Percentiles rank a stretch among this genome's conserved stretches.
phyloP scores from a whole-genome alignment of 2,113 vertebrate genomes.

The Nycticebus coucang region DNA sequence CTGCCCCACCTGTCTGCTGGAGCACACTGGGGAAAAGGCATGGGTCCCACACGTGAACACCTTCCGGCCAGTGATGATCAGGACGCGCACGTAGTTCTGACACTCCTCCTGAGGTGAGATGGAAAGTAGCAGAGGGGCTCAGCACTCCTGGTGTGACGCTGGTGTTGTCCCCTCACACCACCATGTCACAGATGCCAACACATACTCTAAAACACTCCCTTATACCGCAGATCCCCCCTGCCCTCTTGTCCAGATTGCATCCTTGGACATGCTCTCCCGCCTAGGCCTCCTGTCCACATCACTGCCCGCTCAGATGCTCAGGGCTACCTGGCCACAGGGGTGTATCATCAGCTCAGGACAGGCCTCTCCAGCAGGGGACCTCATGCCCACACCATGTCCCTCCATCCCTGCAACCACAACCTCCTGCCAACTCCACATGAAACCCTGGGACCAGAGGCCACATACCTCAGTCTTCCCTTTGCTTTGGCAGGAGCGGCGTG shows the following conservation, averaged over 20 bases:
- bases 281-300: fast-evolving
- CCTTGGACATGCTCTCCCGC: background rate
- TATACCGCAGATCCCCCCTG: background rate
- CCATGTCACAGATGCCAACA: background rate
- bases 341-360: background rate
- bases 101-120: slow-evolving; percentile 91
- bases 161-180: background rate
- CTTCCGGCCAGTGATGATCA: slow-evolving; percentile 95
- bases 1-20: slow-evolving; percentile 92
- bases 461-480: slow-evolving; percentile 99
- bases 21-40: slow-evolving; percentile 96
- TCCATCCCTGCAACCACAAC: background rate
- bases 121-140: background rate
- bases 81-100: slow-evolving; percentile 97
- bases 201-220: background rate
- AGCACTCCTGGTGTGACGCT: fast-evolving
- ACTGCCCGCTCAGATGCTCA: background rate
- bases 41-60: slow-evolving; percentile 98
- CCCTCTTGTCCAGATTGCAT: background rate
- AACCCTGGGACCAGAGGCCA: background rate
- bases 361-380: background rate
- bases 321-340: too few species aligned
- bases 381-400: fast-evolving
- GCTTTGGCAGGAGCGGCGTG: slow-evolving; percentile 98
- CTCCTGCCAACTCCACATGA: background rate